These are phyloP conservation scores for Myrmophylax atrothorax DNA, from an alignment of 2,113 vertebrate species.

Conservation along the genomic window DNA sequence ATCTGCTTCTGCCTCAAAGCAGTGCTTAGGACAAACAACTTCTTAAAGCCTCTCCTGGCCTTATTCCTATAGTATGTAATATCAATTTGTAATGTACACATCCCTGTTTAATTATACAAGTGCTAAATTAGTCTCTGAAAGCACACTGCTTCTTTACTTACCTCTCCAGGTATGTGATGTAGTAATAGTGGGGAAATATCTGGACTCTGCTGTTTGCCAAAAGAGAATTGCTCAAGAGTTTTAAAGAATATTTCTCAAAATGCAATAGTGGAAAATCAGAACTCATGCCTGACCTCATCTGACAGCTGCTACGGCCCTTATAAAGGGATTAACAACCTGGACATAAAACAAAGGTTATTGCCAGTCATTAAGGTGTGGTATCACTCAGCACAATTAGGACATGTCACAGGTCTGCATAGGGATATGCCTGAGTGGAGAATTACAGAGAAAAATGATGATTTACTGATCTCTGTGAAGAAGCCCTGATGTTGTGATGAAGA, in stretches of 20 bases:
- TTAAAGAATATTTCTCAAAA: background rate
- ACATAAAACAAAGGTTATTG: constrained; percentile 39
- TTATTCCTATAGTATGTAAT: background rate
- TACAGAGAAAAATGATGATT: constrained; percentile 18
- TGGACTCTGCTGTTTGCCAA: background rate
- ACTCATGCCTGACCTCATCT: constrained; percentile 35
- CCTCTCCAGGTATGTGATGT: background rate
- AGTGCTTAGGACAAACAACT: background rate
- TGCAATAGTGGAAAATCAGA: constrained; percentile 4
- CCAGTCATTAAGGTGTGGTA: constrained; percentile 30
- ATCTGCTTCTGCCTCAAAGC: background rate
- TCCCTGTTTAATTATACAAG: background rate
- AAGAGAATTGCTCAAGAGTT: background rate
- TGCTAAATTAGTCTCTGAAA: background rate
- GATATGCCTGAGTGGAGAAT: background rate
- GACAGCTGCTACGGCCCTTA: constrained; percentile 19
- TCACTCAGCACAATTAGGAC: background rate
- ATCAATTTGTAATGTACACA: background rate
- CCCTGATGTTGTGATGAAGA: background rate
- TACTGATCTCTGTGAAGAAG: background rate
- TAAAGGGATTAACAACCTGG: constrained; percentile 57
- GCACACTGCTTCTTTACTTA: background rate
- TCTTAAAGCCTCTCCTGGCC: constrained; percentile 1
- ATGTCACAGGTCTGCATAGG: background rate
- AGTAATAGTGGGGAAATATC: background rate